Conservation (phyloP, 2,888 invertebrate species). For the Imbricaverruca yamaguchii region DNA sequence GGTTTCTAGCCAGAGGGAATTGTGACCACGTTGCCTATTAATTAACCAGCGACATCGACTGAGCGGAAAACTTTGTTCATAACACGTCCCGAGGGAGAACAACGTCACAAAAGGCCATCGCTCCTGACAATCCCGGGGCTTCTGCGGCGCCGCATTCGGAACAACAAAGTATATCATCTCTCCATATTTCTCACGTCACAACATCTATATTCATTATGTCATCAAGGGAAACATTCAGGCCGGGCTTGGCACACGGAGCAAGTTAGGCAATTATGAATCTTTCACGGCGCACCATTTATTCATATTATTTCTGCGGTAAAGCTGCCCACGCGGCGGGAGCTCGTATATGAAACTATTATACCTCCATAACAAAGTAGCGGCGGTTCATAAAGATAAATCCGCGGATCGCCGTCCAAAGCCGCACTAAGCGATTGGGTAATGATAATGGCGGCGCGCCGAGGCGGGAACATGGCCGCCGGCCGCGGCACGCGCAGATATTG, state of each 20-base stretch:
- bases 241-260: conserved; percentile 7
- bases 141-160: not conserved
- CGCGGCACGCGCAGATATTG: too few relatives aligned
- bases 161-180: not conserved
- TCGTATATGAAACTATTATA: conserved; percentile 14
- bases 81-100: not conserved
- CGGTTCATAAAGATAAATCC: conserved; percentile 20
- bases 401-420: conserved; percentile 2
- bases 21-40: not conserved
- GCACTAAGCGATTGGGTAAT: conserved; percentile 16
- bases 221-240: conserved; percentile 3
- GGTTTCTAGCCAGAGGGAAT: too few relatives aligned
- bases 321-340: not conserved
- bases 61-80: conserved; percentile 1
- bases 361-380: conserved; percentile 17
- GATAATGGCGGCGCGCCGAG: not conserved
- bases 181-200: not conserved
- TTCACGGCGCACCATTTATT: conserved; percentile 1
- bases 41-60: not conserved
- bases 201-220: conserved; percentile 20
- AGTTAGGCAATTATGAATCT: conserved; percentile 19
- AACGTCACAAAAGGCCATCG: not conserved
- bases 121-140: not conserved
- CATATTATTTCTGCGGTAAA: conserved; percentile 19
- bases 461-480: not conserved